Base-by-base conservation (phyloP, 2,888 invertebrate genomes). In the Drosophila paranaensis region DNA sequence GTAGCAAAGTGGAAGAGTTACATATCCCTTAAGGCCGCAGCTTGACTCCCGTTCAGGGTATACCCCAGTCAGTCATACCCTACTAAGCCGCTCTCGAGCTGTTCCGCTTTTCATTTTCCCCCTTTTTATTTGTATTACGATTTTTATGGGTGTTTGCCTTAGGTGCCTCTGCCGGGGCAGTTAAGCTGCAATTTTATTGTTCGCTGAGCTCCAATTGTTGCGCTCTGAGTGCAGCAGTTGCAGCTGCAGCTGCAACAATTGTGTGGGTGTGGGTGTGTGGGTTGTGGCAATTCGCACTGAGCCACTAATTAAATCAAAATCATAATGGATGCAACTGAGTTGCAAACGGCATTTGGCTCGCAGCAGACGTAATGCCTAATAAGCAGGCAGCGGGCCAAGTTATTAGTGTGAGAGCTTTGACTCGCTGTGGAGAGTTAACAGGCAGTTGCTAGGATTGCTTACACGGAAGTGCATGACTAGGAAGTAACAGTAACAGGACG, bases 291-390 rank as follows among this genome's bases (percentile, higher is more conserved):
- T 56, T 63, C 40, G 55, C 53, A 42, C 50, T 37, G 62, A 53
- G 43, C 70, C 54, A 70, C 83, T 82, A 74, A 68, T 67, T 77
- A 80, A 86, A 82, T 88, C 71, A 71, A 53, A 54, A 60, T 69
- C 60, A 54, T 54, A 54, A 27, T 39, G 54, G 39, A 10, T 16
- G 54, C 54, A 11, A 54, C 40, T 11, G 16, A 40, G 54, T 16
- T 46, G 37, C 51, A 33, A 55, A n/a, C 51, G 57, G 54, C 37
- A 40, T 54, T 27, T 53, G 50, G 11, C 37, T 20, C 25, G 37
- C 20, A 10, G 37, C 51, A 16, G 13, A 1, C 14, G 14, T 25
- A 35, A 20, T 37, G 51, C 20, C 35, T 9, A 13, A 51, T 25
- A 25, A 37, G 51, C 9, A 54, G 54, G 8, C 6, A 40, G 39